These are phyloP conservation scores for Psophia crepitans DNA, from an alignment of 2,113 vertebrate species.

Conservation along the genomic window DNA sequence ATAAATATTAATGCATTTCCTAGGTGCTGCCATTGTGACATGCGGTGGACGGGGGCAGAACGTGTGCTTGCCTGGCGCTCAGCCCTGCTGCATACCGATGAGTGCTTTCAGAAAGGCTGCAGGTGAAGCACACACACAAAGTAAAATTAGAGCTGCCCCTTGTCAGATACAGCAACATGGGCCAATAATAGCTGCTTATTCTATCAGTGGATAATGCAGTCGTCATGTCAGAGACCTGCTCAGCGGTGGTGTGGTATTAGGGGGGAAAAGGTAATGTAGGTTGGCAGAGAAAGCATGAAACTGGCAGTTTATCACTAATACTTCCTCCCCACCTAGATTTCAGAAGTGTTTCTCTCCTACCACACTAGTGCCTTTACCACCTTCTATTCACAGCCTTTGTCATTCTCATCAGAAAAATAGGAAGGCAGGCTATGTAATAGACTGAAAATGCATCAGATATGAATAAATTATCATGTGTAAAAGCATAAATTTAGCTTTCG, in stretches of 20 bases:
- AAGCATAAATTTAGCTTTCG: neutral
- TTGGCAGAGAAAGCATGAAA: neutral
- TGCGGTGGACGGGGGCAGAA: neutral
- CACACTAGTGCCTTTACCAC: neutral
- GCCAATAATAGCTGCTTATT: neutral
- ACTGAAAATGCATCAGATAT: neutral
- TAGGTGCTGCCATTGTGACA: constrained; percentile 34
- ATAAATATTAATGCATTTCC: constrained; percentile 53
- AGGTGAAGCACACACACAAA: neutral
- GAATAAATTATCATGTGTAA: neutral
- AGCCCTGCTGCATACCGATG: neutral
- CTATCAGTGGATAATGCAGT: neutral
- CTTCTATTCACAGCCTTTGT: neutral
- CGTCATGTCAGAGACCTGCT: neutral
- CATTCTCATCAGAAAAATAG: neutral
- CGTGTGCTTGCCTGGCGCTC: neutral
- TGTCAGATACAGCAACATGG: neutral
- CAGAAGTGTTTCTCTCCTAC: neutral
- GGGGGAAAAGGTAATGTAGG: neutral
- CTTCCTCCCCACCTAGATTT: neutral
- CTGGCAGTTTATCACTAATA: neutral
- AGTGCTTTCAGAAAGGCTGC: neutral
- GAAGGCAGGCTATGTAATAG: neutral
- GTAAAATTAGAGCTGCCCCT: constrained; percentile 6
- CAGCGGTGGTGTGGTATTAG: neutral